Base-by-base conservation (phyloP, 2,888 invertebrate genomes). In the Caenorhabditis sulstoni region DNA sequence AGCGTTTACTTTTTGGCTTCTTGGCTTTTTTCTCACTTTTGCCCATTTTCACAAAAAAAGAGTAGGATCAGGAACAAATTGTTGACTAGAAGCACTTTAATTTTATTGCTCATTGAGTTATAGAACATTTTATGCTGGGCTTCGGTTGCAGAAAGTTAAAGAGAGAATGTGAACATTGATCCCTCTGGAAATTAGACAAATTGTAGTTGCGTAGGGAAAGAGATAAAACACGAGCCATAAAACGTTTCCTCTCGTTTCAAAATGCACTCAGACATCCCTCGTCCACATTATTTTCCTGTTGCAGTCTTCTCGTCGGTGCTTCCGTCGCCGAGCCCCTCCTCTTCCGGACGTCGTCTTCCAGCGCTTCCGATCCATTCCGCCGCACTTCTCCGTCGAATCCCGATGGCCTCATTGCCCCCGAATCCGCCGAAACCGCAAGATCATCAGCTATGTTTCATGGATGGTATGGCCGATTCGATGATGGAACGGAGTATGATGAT, bases 281-380 rank as follows among this genome's bases (percentile, higher is more conserved):
- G 14, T 20, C 18, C 3, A n/a, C 20, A 16, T 37, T 29, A 4
- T 23, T 62, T 71, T 5, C n/a, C n/a, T n/a, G n/a, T n/a, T n/a
- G n/a, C 71, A 71, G 71, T 71, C 39, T 71, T 71, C 64, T 39
- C 47, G 55, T 64, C 74, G 37, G 74, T 81, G 20, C 77, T 81
- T 11, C 71, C 76, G 3, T 73, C 81, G 0, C 82, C 82, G 5
- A 67, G 62, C 9, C 80, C 79, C 29, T 78, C 79, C 39, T 67
- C 81, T 9, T 74, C 79, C 11, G 84, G 84, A 29, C 84, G 84
- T 23, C 84, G 84, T 41, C 79, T 84, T 37, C 84, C 84, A 22
- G 77, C 81, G 14, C 77, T 84, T 35, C 84, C 84, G 12, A 62
- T 83, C 52, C 73, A 81, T 35, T 79, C 80, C 0, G 45, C 71